Conservation (phyloP, 2,113 vertebrate species). For the Cygnus buccinator region DNA sequence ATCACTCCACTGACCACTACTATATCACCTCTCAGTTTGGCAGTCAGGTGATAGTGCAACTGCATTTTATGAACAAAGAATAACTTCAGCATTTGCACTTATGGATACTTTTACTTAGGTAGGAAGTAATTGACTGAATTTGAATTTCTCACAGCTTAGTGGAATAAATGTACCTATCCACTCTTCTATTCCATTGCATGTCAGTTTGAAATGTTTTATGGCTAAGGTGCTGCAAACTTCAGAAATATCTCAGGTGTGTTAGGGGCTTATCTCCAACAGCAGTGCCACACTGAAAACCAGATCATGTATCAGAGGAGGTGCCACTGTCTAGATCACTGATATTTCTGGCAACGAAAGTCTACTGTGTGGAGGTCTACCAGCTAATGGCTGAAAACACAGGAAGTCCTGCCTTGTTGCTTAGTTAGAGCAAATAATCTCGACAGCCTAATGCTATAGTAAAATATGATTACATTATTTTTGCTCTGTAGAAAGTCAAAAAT, state of each 20-base stretch:
- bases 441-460: not conserved
- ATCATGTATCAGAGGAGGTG: not conserved
- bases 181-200: not conserved
- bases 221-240: not conserved
- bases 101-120: not conserved
- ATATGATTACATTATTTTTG: not conserved
- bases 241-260: not conserved
- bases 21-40: not conserved
- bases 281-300: not conserved
- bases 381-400: not conserved
- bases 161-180: not conserved
- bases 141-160: not conserved
- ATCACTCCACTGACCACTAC: not conserved
- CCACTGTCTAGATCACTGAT: not conserved
- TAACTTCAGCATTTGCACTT: not conserved
- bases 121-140: constrained; percentile 8
- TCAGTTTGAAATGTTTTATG: not conserved
- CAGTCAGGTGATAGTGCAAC: not conserved
- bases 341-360: not conserved
- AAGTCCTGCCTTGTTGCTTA: not conserved
- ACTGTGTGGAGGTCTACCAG: not conserved
- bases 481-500: not conserved
- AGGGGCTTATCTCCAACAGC: not conserved
- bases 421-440: not conserved
- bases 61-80: constrained; percentile 4